phyloP scores from a whole-genome alignment of 1,140 invertebrate species.

The Nebria ingens region DNA sequence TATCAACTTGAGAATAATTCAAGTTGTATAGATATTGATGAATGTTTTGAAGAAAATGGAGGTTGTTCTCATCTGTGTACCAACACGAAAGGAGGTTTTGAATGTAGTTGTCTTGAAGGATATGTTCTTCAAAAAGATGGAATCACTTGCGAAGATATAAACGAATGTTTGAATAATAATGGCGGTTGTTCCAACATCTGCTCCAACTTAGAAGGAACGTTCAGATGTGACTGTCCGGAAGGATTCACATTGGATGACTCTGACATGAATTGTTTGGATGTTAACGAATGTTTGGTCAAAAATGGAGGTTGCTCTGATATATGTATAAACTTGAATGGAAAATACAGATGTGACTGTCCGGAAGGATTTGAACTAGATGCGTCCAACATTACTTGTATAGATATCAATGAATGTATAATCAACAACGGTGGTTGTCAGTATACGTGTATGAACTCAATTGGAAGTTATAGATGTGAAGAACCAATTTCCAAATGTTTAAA shows the following conservation, averaged over 20 bases:
- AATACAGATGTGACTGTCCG: constrained; percentile 38
- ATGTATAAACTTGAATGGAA: constrained; percentile 37
- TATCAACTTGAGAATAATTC: constrained; percentile 44
- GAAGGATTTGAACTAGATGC: constrained; percentile 27
- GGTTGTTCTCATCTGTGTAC: constrained; percentile 43
- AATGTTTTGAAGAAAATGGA: constrained; percentile 40
- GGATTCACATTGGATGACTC: constrained; percentile 37
- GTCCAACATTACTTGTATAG: no score
- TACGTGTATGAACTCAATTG: no score
- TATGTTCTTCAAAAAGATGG: constrained; percentile 22
- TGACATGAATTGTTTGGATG: constrained; percentile 42
- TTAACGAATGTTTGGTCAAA: constrained; percentile 47
- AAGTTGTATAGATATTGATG: constrained; percentile 32
- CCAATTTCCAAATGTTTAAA: constrained; percentile 17
- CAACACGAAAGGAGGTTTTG: constrained; percentile 35
- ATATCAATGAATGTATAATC: no score
- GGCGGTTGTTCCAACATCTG: constrained; percentile 57
- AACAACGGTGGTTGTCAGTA: no score
- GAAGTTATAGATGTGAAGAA: constrained; percentile 18
- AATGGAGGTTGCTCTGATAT: constrained; percentile 43
- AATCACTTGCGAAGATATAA: constrained; percentile 45
- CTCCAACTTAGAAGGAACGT: constrained; percentile 53
- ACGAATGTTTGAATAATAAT: constrained; percentile 55
- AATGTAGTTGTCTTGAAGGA: constrained; percentile 42
- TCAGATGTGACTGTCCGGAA: constrained; percentile 42